Conservation (phyloP, 1,140 invertebrate species). For the Protaetia brevitarsis region DNA sequence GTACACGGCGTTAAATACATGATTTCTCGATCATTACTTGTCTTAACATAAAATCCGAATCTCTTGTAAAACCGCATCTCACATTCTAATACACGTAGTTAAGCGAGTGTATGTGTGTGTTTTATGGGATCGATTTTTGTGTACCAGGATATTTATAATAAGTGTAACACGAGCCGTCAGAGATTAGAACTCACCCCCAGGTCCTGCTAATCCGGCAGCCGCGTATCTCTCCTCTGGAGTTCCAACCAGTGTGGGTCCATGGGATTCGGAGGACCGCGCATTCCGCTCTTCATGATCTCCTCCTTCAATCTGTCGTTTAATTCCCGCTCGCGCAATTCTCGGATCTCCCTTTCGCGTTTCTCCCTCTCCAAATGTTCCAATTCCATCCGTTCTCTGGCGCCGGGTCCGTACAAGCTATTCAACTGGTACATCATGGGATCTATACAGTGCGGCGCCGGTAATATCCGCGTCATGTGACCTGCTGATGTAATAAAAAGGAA, state of each 20-base stretch:
- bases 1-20: too few relatives aligned
- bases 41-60: too few relatives aligned
- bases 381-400: constrained; percentile 74
- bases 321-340: constrained; percentile 81
- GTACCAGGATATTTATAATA: too few relatives aligned
- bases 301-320: constrained; percentile 79
- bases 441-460: constrained; percentile 64
- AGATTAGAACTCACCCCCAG: constrained; percentile 30
- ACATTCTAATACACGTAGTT: too few relatives aligned
- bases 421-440: constrained; percentile 74
- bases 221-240: constrained; percentile 46
- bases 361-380: constrained; percentile 79
- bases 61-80: too few relatives aligned
- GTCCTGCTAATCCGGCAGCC: constrained; percentile 43
- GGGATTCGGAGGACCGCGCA: constrained; percentile 56
- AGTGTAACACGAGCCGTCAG: too few relatives aligned
- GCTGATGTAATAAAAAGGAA: constrained; percentile 11
- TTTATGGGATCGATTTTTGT: too few relatives aligned
- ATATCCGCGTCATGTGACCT: constrained; percentile 44
- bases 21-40: too few relatives aligned
- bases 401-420: constrained; percentile 69
- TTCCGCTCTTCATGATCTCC: constrained; percentile 68
- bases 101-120: too few relatives aligned
- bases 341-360: constrained; percentile 78
- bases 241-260: constrained; percentile 91